Conservation (phyloP, 2,888 invertebrate species). For the Phasia obesa region DNA sequence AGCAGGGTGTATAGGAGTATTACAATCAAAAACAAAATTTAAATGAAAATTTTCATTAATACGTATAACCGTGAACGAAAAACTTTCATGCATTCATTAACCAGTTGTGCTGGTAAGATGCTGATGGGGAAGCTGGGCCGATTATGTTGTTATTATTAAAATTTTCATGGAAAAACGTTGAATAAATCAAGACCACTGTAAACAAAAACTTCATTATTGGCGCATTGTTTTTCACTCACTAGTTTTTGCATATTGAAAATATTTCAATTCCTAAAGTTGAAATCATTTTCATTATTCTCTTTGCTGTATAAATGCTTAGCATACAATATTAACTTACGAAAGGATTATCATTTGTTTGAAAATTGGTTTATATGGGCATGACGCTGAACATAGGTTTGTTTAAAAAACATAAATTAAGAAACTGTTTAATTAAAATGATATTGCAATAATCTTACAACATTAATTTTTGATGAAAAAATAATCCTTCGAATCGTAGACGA, state of each 20-base stretch:
- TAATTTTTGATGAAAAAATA: neutral
- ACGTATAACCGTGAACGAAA: neutral
- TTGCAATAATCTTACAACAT: no score
- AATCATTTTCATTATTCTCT: no score
- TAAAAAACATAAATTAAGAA: no score
- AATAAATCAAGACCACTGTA: constrained; percentile 21
- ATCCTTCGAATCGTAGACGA: neutral
- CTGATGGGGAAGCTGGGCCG: neutral
- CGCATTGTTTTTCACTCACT: constrained; percentile 13
- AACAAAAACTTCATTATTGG: constrained; percentile 44
- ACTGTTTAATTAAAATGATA: no score
- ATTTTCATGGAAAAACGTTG: constrained; percentile 21
- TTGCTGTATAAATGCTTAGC: no score
- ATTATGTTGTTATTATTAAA: constrained; percentile 24
- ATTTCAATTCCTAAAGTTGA: no score
- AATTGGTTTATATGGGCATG: no score
- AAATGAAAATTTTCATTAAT: neutral
- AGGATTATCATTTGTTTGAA: no score
- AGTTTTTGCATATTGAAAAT: constrained; percentile 27
- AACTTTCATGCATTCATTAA: constrained; percentile 18
- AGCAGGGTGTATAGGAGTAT: neutral
- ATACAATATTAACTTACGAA: no score
- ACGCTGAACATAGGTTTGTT: no score
- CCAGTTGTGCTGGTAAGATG: neutral
- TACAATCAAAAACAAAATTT: constrained; percentile 12